These are phyloP conservation scores for Caenorhabditis doughertyi DNA, from an alignment of 2,888 invertebrate genomes.

Conservation along the genomic window DNA sequence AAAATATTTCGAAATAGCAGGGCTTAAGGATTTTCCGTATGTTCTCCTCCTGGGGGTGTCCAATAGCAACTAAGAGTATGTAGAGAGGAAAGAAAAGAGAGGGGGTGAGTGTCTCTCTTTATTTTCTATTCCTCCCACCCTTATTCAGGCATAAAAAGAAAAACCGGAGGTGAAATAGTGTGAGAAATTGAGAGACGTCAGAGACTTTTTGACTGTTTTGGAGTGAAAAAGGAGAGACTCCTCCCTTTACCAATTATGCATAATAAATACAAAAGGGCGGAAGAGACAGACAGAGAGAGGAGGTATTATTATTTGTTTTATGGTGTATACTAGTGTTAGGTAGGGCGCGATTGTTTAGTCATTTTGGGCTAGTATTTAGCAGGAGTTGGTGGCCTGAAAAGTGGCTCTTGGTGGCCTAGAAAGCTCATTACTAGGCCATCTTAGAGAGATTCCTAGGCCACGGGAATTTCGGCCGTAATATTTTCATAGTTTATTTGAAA, in stretches of 20 bases:
- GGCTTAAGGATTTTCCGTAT: neutral
- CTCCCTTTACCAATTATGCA: conserved; percentile 34
- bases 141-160: neutral
- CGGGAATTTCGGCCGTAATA: no score
- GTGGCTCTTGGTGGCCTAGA: no score
- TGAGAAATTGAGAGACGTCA: neutral
- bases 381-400: no score
- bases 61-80: conserved; percentile 41
- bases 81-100: neutral
- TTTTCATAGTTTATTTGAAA: no score
- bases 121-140: no score
- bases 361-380: neutral
- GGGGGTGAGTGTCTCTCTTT: conserved; percentile 9
- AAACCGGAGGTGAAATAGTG: conserved; percentile 1
- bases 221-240: neutral
- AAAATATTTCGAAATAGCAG: conserved; percentile 26
- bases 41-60: conserved; percentile 41
- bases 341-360: neutral
- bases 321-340: neutral
- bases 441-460: no score
- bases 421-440: no score
- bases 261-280: conserved; percentile 17
- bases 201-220: conserved; percentile 34
- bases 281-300: neutral
- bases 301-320: conserved; percentile 10